These are phyloP conservation scores for Megalonaias nervosa DNA, from an alignment of 1,140 invertebrate genomes.

Conservation along the genomic window DNA sequence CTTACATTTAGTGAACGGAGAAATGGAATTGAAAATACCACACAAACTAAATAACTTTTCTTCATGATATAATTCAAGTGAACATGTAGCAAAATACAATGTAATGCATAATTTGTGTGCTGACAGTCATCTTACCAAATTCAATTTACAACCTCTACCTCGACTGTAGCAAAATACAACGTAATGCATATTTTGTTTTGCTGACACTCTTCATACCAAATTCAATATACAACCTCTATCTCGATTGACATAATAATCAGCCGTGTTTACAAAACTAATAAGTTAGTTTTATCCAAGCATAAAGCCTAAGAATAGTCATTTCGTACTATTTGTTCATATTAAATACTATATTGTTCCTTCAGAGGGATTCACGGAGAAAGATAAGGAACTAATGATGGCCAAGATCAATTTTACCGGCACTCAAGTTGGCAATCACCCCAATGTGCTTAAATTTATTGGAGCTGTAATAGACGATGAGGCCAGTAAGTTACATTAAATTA, in stretches of 20 bases:
- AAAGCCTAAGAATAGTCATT: constrained; percentile 9
- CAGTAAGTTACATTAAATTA: constrained; percentile 4
- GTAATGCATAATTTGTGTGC: too few species aligned
- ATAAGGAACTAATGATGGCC: constrained; percentile 33
- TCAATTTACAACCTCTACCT: too few species aligned
- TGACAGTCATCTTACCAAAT: not conserved
- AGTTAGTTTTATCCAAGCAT: constrained; percentile 2
- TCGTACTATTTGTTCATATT: constrained; percentile 35
- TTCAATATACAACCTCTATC: too few species aligned
- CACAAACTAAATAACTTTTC: too few species aligned
- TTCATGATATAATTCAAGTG: too few species aligned
- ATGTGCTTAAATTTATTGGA: constrained; percentile 24
- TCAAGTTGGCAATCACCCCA: constrained; percentile 10
- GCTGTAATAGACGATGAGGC: constrained; percentile 15
- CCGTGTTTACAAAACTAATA: not conserved
- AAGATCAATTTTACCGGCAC: constrained; percentile 37
- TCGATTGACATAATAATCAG: not conserved
- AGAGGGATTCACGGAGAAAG: constrained; percentile 16
- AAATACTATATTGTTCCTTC: not conserved
- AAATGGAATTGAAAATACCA: too few species aligned
- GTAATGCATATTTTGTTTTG: too few species aligned
- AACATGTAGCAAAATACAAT: too few species aligned
- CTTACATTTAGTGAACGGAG: too few species aligned
- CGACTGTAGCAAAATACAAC: too few species aligned
- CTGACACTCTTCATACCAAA: not conserved